These are phyloP conservation scores for Orius insidiosus DNA, from an alignment of 1,140 invertebrate genomes.

Conservation along the genomic window DNA sequence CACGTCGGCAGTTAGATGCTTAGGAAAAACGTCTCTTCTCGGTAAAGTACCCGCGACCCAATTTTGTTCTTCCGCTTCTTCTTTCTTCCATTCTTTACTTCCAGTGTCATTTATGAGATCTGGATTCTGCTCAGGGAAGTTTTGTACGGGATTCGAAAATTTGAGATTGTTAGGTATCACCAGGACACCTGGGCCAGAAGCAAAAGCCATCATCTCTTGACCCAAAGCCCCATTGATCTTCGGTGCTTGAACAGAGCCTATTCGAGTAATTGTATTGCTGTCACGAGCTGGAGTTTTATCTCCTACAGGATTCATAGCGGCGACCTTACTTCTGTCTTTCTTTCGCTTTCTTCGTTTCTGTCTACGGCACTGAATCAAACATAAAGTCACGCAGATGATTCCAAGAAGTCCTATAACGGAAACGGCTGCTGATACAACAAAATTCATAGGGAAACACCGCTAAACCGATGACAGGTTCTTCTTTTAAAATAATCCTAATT, in stretches of 20 bases:
- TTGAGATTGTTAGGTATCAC: conserved; percentile 23
- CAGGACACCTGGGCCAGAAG: conserved; percentile 19
- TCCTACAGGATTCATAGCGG: conserved; percentile 23
- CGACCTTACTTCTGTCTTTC: conserved; percentile 25
- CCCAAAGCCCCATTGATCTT: conserved; percentile 22
- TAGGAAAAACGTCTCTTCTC: conserved; percentile 18
- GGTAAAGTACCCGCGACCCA: conserved; percentile 19
- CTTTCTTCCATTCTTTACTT: conserved; percentile 36
- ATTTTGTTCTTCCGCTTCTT: conserved; percentile 11
- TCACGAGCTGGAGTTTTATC: conserved; percentile 19
- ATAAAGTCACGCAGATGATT: conserved; percentile 15
- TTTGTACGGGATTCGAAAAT: conserved; percentile 22
- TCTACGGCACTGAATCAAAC: conserved; percentile 22
- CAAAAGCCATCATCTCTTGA: conserved; percentile 24
- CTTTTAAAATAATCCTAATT: conserved; percentile 49
- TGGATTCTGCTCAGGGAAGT: conserved; percentile 46
- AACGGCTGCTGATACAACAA: conserved; percentile 36
- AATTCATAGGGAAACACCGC: conserved; percentile 47
- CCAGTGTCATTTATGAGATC: conserved; percentile 58
- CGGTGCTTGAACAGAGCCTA: conserved; percentile 8
- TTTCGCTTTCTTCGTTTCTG: conserved; percentile 23
- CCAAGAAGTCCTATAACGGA: conserved; percentile 18
- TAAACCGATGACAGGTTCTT: conserved; percentile 44
- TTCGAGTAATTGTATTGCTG: conserved; percentile 15
- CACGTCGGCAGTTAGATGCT: conserved; percentile 42